Conservation (phyloP, 2,113 vertebrate species). For the Arizona elegans region DNA sequence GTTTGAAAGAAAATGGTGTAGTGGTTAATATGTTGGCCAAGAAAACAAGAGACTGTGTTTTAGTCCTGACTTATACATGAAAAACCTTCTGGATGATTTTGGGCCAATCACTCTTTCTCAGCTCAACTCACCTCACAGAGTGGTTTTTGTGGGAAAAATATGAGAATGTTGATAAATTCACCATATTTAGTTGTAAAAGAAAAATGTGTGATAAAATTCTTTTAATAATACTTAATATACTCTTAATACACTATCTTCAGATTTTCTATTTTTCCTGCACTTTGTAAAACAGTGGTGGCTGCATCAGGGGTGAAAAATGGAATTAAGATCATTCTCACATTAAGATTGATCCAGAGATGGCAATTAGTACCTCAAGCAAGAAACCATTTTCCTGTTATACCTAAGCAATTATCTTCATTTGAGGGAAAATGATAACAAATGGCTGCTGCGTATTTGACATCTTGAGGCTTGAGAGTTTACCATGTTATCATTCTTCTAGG, state of each 20-base stretch:
- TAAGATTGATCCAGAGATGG: not conserved
- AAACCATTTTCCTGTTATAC: not conserved
- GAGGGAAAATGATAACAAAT: not conserved
- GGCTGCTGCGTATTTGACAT: not conserved
- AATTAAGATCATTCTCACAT: not conserved
- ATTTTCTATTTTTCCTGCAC: not conserved
- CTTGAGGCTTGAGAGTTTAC: not conserved
- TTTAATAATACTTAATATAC: not conserved
- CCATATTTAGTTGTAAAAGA: not conserved
- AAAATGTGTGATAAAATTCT: not conserved
- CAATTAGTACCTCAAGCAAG: not conserved
- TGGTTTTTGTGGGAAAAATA: not conserved
- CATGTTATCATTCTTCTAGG: not conserved
- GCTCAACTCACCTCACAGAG: not conserved
- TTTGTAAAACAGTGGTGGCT: not conserved
- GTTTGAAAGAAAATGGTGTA: not conserved
- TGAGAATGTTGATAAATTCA: not conserved
- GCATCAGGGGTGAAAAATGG: too few species aligned
- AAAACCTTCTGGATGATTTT: not conserved
- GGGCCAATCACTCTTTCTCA: too few species aligned
- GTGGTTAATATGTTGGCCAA: not conserved
- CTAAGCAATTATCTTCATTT: not conserved
- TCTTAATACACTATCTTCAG: not conserved
- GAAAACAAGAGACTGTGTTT: not conserved
- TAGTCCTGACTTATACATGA: not conserved